Evolutionary conservation across 2,113 vertebrate species (phyloP), one percentile per base, ranked within the genome.

Genomic region (Pachypanchax playfairii): DNA sequence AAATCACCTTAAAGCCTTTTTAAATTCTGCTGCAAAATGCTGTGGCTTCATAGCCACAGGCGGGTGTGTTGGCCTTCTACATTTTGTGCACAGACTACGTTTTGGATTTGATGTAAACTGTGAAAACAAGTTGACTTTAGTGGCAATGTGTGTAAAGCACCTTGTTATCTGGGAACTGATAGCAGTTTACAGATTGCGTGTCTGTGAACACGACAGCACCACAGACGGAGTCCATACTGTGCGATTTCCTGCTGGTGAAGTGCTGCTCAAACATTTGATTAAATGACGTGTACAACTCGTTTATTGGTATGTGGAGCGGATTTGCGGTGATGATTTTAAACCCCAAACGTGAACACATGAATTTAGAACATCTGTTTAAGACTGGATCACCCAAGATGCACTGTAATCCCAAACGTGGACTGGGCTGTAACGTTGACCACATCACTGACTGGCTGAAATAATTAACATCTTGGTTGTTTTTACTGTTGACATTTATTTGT

Each of bases 381-480:
- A 17, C 10, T 31, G 17, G 17, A 50, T 18, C 15, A 49, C 46
- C 10, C 8, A 18, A 50, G n/a, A 31, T 18, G 48, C 4, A 20
- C 12, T 17, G n/a, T 28, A 20, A 20, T 11, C 29, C 48, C 26
- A 50, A 28, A 18, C n/a, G 26, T n/a, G 15, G 28, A 28, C 13
- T n/a, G 46, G 14, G 25, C 25, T n/a, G 25, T 17, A 15, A 9
- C 26, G 13, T 2, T 55, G 20, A 42, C 35, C 0, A 5, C 41
- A 42, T 31, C 24, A 31, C 35, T 28, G 1, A 1, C 20, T 47
- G 4, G 5, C 2, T 33, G 6, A 55, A 48, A 50, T 53, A 2
- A 44, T 48, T 26, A 33, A 64, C 33, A 42, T 28, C 24, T 8
- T 9, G 31, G 26, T 43, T 59, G 14, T 64, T n/a, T n/a, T 73